phyloP scores from a whole-genome alignment of 1,140 invertebrate species.

The Bombus balteatus region DNA sequence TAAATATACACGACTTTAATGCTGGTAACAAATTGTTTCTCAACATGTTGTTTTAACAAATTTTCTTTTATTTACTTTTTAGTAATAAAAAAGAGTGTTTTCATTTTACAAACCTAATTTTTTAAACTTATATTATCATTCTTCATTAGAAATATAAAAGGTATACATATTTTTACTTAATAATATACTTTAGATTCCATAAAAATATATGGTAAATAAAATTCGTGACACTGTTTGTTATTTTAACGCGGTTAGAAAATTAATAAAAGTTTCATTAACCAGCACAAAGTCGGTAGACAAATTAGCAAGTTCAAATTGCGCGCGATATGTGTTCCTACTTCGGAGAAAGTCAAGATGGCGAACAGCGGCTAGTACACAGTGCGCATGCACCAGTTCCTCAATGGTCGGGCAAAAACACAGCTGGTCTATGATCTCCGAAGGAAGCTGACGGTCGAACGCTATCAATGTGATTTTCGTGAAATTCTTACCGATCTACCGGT shows the following conservation, averaged over 20 bases:
- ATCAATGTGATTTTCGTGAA: constrained; percentile 68
- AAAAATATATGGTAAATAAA: no score
- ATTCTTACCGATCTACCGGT: constrained; percentile 56
- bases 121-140: not conserved
- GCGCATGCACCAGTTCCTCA: constrained; percentile 62
- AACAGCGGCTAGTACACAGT: constrained; percentile 44
- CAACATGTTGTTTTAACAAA: no score
- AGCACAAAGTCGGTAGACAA: no score
- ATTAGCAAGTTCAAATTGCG: constrained; percentile 12
- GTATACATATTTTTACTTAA: not conserved
- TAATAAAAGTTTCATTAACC: not conserved
- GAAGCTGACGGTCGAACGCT: constrained; percentile 63
- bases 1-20: no score
- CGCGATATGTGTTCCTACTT: constrained; percentile 24
- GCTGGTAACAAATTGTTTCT: no score
- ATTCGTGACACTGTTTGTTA: not conserved
- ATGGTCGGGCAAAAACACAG: constrained; percentile 74
- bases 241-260: not conserved
- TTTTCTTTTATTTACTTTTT: no score
- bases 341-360: constrained; percentile 30
- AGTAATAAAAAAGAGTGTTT: no score
- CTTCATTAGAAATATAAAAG: not conserved
- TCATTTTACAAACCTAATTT: no score
- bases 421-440: constrained; percentile 68
- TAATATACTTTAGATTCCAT: not conserved